Percentiles rank a stretch among this genome's conserved stretches.
phyloP scores from a whole-genome alignment of 1,140 invertebrate species.

The Pachypeltis micranthus region DNA sequence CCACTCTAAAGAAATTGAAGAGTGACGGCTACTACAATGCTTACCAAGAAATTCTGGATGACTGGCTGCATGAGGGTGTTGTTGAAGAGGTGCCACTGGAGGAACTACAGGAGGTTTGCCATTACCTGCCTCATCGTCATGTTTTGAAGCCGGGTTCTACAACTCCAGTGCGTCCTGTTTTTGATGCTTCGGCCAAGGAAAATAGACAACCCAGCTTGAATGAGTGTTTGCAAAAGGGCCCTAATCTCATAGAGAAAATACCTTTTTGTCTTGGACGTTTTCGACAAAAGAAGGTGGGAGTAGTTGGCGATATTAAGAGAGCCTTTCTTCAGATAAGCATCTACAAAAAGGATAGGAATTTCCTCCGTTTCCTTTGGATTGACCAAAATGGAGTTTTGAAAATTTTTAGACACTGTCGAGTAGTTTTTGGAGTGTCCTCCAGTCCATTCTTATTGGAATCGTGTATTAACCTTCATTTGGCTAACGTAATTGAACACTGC shows the following conservation, averaged over 20 bases:
- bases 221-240: constrained; percentile 10
- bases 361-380: constrained; percentile 5
- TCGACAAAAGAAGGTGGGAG: too few relatives aligned
- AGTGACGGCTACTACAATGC: background rate
- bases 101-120: background rate
- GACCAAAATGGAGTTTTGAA: background rate
- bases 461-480: constrained; percentile 3
- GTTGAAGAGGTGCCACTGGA: background rate
- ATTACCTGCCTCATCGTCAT: constrained; percentile 10
- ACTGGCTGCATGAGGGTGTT: background rate
- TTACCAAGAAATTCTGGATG: background rate
- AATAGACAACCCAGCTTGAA: background rate
- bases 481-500: background rate
- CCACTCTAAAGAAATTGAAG: constrained; percentile 7
- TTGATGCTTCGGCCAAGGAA: background rate
- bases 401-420: constrained; percentile 8
- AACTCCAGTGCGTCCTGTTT: background rate
- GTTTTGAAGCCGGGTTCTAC: constrained; percentile 2
- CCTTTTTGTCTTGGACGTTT: too few relatives aligned
- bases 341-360: too few relatives aligned
- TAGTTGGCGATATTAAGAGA: too few relatives aligned
- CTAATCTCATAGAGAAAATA: constrained; percentile 4
- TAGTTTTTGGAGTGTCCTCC: constrained; percentile 14
- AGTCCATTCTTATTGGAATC: constrained; percentile 11
- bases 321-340: too few relatives aligned